Base-by-base conservation (phyloP, 2,888 invertebrate species). In the Chloromyia formosa region DNA sequence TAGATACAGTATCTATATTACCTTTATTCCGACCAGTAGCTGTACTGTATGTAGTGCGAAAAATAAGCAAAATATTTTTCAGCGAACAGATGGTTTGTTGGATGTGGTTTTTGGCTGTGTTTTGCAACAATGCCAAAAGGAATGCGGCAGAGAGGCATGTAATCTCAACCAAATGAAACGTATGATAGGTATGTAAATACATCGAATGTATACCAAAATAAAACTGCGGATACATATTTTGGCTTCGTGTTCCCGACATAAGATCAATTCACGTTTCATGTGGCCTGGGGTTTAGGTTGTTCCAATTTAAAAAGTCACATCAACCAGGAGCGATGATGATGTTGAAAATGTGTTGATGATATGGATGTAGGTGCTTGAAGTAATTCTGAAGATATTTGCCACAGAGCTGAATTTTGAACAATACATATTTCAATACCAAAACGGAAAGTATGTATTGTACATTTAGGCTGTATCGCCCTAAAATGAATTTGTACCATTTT, bases 201-300 rank as follows among this genome's bases (percentile, higher is more conserved):
- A 53, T 3, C 53, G 5, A 53, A 53, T n/a, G 53, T 16, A 53
- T 14, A 16, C 14, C 16, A 56, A 20, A 56, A 56, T 20, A 56
- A 56, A 56, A 56, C 56, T 18, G 5, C 16, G 20, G 20, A 56
- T 16, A 35, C 7, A 35, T 35, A 56, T 56, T 16, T 5, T 56
- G 18, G 5, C 10, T 16, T 16, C 56, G 5, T 56, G 16, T 56
- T 20, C 16, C 10, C 56, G 56, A 18, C 10, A 56, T 16, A 16
- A 56, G 56, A 16, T 56, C 56, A 56, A 56, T 56, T 56, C 2
- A 56, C 56, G 14, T 56, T 56, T 56, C 18, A 56, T 56, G 56
- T 56, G 56, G 16, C 56, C 56, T 16, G 22, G 16, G 18, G 14
- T 49, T 49, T n/a, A 49, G 49, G 5, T 42, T 42, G 42, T 12